Evolutionary conservation across 2,797 vertebrate species (phyloP).

Genomic region (Cyclopterus lumpus): DNA sequence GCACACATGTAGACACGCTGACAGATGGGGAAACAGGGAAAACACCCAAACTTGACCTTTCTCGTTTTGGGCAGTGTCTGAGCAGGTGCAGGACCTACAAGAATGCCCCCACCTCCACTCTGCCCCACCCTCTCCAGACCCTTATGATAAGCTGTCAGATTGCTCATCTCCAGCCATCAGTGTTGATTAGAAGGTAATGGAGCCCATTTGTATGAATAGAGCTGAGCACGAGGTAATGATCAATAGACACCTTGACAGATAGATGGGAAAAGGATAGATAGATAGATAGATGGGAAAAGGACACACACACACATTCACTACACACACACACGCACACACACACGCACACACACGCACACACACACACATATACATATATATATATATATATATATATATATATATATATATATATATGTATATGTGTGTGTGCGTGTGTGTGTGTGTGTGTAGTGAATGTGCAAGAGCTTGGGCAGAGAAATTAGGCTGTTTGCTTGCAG

Average conservation of each 20-base stretch:
- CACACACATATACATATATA: not conserved
- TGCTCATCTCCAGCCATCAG: conserved; percentile 81
- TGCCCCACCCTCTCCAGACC: conserved; percentile 36
- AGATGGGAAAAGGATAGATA: conserved; percentile 69
- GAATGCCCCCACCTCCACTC: conserved; percentile 37
- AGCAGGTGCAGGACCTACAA: conserved; percentile 59
- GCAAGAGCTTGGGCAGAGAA: conserved; percentile 65
- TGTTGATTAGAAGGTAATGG: conserved; percentile 83
- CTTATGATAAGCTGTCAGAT: conserved; percentile 81
- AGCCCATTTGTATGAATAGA: conserved; percentile 85
- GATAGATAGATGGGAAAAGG: conserved; percentile 77
- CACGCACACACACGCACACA: not conserved
- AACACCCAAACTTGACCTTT: conserved; percentile 53
- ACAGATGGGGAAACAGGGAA: conserved; percentile 28
- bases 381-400: not conserved
- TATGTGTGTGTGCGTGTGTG: too few species aligned
- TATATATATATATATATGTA: not conserved
- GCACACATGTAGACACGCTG: not conserved
- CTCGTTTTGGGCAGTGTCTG: conserved; percentile 34
- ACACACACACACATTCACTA: conserved; percentile 28
- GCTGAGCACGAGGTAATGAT: conserved; percentile 77
- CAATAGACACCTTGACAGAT: conserved; percentile 83
- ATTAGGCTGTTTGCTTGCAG: conserved; percentile 80
- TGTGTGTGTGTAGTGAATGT: too few species aligned
- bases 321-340: conserved; percentile 21